Evolutionary conservation across 2,797 vertebrate species (phyloP).

Genomic region (Propithecus perrieri): DNA sequence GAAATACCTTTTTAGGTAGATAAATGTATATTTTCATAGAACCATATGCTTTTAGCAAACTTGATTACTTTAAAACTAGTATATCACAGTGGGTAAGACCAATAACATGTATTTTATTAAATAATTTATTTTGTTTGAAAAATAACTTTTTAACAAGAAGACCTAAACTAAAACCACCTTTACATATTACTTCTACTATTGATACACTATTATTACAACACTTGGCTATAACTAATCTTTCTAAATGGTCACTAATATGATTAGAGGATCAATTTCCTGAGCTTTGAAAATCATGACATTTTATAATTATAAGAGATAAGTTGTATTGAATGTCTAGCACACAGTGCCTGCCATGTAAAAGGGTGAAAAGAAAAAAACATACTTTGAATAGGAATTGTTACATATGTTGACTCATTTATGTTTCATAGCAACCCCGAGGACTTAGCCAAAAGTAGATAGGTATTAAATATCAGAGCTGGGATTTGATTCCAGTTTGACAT

Average conservation of each 20-base stretch:
- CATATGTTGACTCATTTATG: neutral
- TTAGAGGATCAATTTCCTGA: conserved; percentile 50
- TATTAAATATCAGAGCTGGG: conserved; percentile 14
- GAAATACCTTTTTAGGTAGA: conserved; percentile 25
- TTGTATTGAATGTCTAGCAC: neutral
- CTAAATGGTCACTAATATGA: conserved; percentile 6
- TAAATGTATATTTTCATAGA: neutral
- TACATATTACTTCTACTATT: conserved; percentile 37
- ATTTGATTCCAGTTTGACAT: conserved; percentile 36
- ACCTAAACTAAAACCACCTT: neutral
- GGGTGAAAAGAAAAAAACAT: neutral
- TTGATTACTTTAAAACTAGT: conserved; percentile 3
- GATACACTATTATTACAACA: neutral
- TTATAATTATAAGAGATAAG: conserved; percentile 11
- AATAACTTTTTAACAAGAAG: neutral
- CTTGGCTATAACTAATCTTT: conserved; percentile 32
- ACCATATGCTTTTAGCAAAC: neutral
- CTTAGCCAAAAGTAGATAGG: neutral
- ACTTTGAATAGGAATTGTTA: neutral
- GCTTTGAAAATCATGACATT: conserved; percentile 17
- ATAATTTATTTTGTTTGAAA: conserved; percentile 21
- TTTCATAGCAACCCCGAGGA: conserved; percentile 9
- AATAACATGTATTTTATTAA: neutral
- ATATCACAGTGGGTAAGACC: neutral
- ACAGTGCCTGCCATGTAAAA: neutral